Percentiles rank a stretch among this genome's conserved stretches.
These are phyloP conservation scores for Irena cyanogastra DNA, from an alignment of 2,113 vertebrate genomes.

Conservation along the genomic window DNA sequence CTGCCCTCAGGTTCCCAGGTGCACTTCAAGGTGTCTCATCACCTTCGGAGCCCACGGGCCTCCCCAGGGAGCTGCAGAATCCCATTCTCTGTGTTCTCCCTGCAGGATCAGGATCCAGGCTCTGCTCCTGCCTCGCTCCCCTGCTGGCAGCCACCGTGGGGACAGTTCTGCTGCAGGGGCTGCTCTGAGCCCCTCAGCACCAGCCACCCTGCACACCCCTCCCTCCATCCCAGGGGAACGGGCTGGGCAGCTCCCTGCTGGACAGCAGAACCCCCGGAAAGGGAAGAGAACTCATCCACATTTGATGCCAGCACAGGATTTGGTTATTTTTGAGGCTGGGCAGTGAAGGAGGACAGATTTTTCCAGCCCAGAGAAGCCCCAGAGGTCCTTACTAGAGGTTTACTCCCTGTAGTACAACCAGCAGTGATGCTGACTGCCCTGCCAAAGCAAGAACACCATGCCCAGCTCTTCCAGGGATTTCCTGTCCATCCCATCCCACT, in stretches of 20 bases:
- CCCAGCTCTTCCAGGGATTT: not conserved
- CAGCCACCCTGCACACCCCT: accelerated
- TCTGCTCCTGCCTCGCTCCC: not conserved
- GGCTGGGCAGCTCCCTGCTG: not conserved
- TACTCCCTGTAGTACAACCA: not conserved
- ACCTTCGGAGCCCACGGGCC: not conserved
- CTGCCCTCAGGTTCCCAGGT: not conserved
- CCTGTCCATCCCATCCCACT: not conserved
- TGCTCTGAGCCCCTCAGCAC: not conserved
- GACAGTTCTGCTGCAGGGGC: not conserved
- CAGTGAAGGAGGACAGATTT: not conserved
- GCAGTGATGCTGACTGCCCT: not conserved
- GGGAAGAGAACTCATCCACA: not conserved
- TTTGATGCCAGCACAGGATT: not conserved
- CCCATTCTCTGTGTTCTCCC: not conserved
- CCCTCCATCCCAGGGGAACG: not conserved
- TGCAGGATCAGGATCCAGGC: not conserved
- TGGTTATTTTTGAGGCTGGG: not conserved
- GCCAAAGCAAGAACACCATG: not conserved
- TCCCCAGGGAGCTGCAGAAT: not conserved
- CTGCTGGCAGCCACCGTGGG: accelerated
- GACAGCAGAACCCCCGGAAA: not conserved
- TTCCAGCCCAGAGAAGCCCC: not conserved
- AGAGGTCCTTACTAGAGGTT: not conserved
- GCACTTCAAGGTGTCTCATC: too few species aligned